Evolutionary conservation across 2,797 vertebrate genomes (phyloP).

Genomic region (Streptopelia turtur): DNA sequence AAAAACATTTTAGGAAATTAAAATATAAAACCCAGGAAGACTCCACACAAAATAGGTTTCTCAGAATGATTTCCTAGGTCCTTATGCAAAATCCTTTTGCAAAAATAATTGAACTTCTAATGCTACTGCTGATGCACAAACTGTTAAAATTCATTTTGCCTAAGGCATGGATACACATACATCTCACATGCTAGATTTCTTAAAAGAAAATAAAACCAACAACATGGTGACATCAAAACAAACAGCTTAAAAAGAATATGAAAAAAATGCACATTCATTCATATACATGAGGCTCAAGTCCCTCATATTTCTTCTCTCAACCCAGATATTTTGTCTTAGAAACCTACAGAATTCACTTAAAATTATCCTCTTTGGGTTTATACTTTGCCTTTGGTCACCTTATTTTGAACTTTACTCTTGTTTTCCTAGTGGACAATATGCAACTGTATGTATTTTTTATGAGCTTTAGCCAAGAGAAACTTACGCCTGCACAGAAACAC

Average conservation of each 20-base stretch:
- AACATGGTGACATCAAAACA: not conserved
- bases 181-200: not conserved
- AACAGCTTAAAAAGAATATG: not conserved
- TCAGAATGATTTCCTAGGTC: not conserved
- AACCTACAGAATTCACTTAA: not conserved
- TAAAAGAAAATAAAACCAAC: not conserved
- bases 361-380: not conserved
- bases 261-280: not conserved
- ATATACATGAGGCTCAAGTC: not conserved
- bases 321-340: not conserved
- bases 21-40: not conserved
- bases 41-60: not conserved
- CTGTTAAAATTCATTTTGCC: not conserved
- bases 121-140: not conserved
- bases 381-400: not conserved
- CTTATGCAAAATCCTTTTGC: not conserved
- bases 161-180: not conserved
- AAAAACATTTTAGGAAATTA: constrained; percentile 23
- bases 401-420: not conserved
- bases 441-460: constrained; percentile 16
- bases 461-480: constrained; percentile 29
- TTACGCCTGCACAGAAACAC: not conserved
- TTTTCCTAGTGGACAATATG: not conserved
- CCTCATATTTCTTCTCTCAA: not conserved
- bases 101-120: not conserved